Conservation (phyloP, 2,888 invertebrate species). For the Nudaria mundana region DNA sequence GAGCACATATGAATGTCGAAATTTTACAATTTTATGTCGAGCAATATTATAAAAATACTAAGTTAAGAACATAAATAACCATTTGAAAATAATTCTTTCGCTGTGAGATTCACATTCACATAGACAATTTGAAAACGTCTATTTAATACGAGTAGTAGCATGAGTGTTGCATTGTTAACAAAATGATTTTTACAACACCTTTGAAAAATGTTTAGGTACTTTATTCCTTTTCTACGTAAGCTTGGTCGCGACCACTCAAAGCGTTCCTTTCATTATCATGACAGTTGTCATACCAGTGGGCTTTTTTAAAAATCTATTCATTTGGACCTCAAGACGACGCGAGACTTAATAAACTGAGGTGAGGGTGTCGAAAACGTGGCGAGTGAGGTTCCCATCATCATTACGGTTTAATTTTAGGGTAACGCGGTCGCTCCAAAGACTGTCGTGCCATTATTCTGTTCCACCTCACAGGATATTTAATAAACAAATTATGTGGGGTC, state of each 20-base stretch:
- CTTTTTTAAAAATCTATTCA: constrained; percentile 75
- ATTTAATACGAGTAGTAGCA: constrained; percentile 32
- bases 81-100: too few species aligned
- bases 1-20: too few species aligned
- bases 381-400: constrained; percentile 71
- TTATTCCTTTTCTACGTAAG: constrained; percentile 40
- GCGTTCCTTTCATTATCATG: constrained; percentile 70
- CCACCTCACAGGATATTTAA: constrained; percentile 77
- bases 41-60: too few species aligned
- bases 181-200: constrained; percentile 21
- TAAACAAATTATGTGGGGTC: constrained; percentile 77
- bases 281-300: constrained; percentile 64
- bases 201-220: constrained; percentile 18
- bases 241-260: constrained; percentile 54
- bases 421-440: constrained; percentile 76
- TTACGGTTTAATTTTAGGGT: constrained; percentile 77
- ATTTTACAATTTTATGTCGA: too few species aligned
- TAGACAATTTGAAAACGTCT: constrained; percentile 28
- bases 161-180: constrained; percentile 26
- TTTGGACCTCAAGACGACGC: constrained; percentile 73
- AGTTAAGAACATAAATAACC: too few species aligned
- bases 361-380: constrained; percentile 56
- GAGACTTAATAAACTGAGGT: constrained; percentile 67
- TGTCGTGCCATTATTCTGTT: constrained; percentile 73
- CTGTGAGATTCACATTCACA: too few species aligned